Evolutionary conservation across 1,140 invertebrate species (phyloP), one percentile per base, ranked within the genome.

Genomic region (Anastatus disparis): DNA sequence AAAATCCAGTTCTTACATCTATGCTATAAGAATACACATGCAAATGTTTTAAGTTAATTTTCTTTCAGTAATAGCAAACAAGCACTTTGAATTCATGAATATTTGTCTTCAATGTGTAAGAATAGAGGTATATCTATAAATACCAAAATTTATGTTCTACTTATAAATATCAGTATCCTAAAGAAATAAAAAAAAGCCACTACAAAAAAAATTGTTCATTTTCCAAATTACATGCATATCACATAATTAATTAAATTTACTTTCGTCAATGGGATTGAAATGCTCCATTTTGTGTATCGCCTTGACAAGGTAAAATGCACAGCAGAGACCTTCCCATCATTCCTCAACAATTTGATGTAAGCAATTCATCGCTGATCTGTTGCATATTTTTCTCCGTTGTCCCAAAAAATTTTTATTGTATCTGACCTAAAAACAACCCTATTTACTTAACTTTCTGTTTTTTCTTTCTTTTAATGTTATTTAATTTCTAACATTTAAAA

Each of bases 221-320:
- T 69, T 62, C 26, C 40, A 61, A 69, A 61, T 2, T 35, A 70
- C 59, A 63, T 70, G 48, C 48, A 62, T 53, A 70, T 62, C 35
- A 70, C n/a, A 69, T 52, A 42, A 1, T 13, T 46, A 56, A 58
- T 10, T 17, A 50, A 52, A 65, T 65, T 72, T 72, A 72, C 70
- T 72, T 72, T 72, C 24, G 50, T 72, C 58, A 72, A 72, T 72
- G 58, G 40, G 46, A 72, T 67, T 72, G 46, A 67, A 72, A 62
- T 50, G 40, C 70, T 72, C 70, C 70, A 72, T 72, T 72, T 72
- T 72, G 64, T 55, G 27, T 67, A 55, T 67, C 20, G 17, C 40
- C 63, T 67, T 3, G 56, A 72, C 58, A 67, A 62, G 46, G 42
- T 59, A 67, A 67, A 67, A 55, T 62, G 48, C 9, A 56, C 46